Conservation (phyloP, 2,113 vertebrate genomes). For the Notarius lentiginosus region DNA sequence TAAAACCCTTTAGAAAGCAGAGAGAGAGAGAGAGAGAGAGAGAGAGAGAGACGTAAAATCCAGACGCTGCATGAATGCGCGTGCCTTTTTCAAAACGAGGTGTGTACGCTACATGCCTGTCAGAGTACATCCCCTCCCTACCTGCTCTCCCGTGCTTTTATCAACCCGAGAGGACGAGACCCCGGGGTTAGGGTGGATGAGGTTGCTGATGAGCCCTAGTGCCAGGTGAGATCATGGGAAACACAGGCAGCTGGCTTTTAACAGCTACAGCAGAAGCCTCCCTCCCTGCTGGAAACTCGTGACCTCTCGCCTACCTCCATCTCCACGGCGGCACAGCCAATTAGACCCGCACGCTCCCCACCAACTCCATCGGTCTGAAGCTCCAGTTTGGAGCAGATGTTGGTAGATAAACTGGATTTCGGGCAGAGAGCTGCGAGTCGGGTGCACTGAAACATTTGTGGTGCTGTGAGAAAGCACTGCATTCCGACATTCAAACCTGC, state of each 20-base stretch:
- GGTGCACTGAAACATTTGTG: background rate
- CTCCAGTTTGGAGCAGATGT: background rate
- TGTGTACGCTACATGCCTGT: slow-evolving; percentile 23
- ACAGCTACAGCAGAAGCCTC: slow-evolving; percentile 54
- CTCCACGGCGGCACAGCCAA: slow-evolving; percentile 34
- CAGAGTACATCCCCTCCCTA: slow-evolving; percentile 27
- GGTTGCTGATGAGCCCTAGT: slow-evolving; percentile 46
- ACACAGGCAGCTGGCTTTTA: slow-evolving; percentile 65
- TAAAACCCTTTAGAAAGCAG: background rate
- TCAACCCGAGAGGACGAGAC: slow-evolving; percentile 45
- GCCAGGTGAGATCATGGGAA: slow-evolving; percentile 75
- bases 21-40: background rate
- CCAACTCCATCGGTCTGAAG: slow-evolving; percentile 30
- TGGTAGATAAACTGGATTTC: slow-evolving; percentile 29
- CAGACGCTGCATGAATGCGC: background rate
- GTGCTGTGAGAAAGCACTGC: background rate
- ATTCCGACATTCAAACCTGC: background rate
- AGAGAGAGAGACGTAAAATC: background rate
- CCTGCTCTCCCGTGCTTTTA: slow-evolving; percentile 39
- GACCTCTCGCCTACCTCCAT: slow-evolving; percentile 40
- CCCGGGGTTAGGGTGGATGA: slow-evolving; percentile 54
- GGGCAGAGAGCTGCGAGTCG: slow-evolving; percentile 15
- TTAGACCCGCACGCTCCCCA: slow-evolving; percentile 31
- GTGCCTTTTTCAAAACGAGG: background rate
- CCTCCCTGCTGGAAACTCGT: slow-evolving; percentile 46